Base-by-base conservation (phyloP, 2,113 vertebrate species). In the Rhinopomastus cyanomelas region DNA sequence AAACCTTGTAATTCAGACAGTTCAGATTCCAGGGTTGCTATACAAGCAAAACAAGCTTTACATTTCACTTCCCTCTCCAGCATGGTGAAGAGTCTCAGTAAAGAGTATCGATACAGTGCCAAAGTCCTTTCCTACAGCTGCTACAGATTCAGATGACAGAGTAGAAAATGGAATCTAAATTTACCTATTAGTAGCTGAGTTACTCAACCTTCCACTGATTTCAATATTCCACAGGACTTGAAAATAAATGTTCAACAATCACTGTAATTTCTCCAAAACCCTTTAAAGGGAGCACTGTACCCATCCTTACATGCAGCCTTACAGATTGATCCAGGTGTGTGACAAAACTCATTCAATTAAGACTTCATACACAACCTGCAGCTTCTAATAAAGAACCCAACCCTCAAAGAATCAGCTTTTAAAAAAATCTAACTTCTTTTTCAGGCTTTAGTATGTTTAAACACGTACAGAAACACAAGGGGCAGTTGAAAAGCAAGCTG, bases 161-260 rank as follows among this genome's bases (percentile, higher is more conserved):
- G 55, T 7, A 34, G 59, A 72, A 92, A 91, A 79, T 3, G 4
- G 36, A 91, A 76, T 61, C 64, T 61, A 72, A 9, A 73, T 89
- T 79, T 87, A 87, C 64, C 67, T 87, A 82, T 29, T 49, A 85
- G 44, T 89, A 72, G 71, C 4, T 57, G 53, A 81, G 44, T 6
- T 90, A 66, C 71, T 89, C 85, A 92, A 81, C 27, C 62, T 85
- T 73, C 37, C 75, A 81, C 55, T 89, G 48, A 72, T 91, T 75
- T 87, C 62, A 84, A 34, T 71, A 87, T 46, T 87, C 52, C 81
- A 81, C 18, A 32, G 27, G 46, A 76, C 62, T 91, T 89, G 29
- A 68, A 72, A 68, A 75, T 75, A 57, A 8, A 67, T 13, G 16
- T 64, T 83, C 49, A 91, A 87, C 44, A 72, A 25, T 15, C 81